These are phyloP conservation scores for Sphaerophoria rueppellii DNA, from an alignment of 2,888 invertebrate genomes.

Conservation along the genomic window DNA sequence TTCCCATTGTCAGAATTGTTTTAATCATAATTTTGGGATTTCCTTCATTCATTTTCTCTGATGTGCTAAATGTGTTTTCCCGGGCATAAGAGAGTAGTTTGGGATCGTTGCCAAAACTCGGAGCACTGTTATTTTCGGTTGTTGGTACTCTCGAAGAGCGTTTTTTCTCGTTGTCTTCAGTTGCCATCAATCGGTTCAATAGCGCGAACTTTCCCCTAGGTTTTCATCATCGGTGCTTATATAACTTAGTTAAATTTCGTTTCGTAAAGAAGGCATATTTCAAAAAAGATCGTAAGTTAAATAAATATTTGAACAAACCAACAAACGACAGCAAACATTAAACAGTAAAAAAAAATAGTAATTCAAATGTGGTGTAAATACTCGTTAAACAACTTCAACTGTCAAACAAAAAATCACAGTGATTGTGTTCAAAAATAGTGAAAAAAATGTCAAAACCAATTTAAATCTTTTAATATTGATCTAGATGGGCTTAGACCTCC, in stretches of 20 bases:
- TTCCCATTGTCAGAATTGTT: conserved; percentile 70
- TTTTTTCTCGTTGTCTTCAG: conserved; percentile 82
- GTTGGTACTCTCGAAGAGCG: conserved; percentile 81
- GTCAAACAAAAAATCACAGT: conserved; percentile 40
- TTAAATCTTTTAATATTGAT: conserved; percentile 6
- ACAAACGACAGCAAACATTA: not conserved
- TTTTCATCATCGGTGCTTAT: conserved; percentile 73
- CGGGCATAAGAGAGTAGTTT: conserved; percentile 82
- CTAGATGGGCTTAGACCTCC: not conserved
- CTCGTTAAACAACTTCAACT: conserved; percentile 20
- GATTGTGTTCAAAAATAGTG: conserved; percentile 62
- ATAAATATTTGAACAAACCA: conserved; percentile 46
- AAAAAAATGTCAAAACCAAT: not conserved
- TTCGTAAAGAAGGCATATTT: conserved; percentile 71
- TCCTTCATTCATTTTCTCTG: conserved; percentile 75
- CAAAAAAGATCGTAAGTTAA: conserved; percentile 67
- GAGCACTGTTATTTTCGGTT: conserved; percentile 81
- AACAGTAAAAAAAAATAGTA: conserved; percentile 17
- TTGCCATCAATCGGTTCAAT: conserved; percentile 83
- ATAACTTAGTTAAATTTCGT: conserved; percentile 66
- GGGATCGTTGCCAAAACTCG: conserved; percentile 82
- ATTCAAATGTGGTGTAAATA: conserved; percentile 34
- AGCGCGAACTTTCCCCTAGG: conserved; percentile 81
- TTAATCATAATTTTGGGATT: conserved; percentile 73
- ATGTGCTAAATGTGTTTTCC: conserved; percentile 82